These are phyloP conservation scores for Parus major DNA, from an alignment of 2,113 vertebrate genomes.

Conservation along the genomic window DNA sequence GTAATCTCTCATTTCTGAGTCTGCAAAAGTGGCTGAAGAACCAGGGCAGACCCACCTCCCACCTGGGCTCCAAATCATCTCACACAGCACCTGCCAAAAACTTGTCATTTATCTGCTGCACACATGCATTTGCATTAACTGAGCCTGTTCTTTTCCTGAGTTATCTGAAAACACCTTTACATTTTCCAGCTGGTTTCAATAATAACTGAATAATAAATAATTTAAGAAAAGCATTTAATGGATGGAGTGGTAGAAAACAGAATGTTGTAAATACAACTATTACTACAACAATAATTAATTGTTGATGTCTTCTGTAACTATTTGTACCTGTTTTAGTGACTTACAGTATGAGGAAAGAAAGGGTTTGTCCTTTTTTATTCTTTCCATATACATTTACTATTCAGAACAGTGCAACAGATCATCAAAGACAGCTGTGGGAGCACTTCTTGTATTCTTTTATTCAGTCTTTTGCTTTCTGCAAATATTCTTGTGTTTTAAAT, in stretches of 20 bases:
- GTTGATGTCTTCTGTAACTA: background rate
- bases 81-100: accelerated
- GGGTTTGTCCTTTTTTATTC: background rate
- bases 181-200: conserved; percentile 12
- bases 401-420: background rate
- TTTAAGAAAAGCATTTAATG: background rate
- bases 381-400: background rate
- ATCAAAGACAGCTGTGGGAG: conserved; percentile 6
- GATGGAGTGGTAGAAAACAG: background rate
- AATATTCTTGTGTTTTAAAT: conserved; percentile 13
- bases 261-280: background rate
- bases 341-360: background rate
- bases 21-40: background rate
- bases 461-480: conserved; percentile 16
- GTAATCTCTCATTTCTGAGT: background rate
- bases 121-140: background rate
- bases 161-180: background rate
- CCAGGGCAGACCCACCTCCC: background rate
- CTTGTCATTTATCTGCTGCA: background rate
- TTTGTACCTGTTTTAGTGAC: background rate
- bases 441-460: background rate
- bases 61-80: background rate
- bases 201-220: background rate
- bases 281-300: background rate
- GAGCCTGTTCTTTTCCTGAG: background rate